phyloP scores from a whole-genome alignment of 1,140 invertebrate species.

The Thaumatotibia leucotreta region DNA sequence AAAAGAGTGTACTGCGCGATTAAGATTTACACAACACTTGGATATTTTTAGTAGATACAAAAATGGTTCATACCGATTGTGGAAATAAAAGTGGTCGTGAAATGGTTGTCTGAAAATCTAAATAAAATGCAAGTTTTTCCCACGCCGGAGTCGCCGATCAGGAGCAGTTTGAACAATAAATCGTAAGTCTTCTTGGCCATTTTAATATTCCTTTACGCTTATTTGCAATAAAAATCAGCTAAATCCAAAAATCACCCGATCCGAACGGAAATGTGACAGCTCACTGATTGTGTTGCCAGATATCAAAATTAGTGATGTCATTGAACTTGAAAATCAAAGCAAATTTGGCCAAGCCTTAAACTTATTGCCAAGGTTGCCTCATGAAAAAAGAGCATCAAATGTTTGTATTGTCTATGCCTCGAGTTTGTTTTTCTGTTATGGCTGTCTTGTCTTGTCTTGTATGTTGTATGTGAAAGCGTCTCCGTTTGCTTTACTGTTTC shows the following conservation, averaged over 20 bases:
- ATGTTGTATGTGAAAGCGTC: not conserved
- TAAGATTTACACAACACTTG: not conserved
- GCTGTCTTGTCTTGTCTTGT: conserved; percentile 14
- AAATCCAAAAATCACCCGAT: conserved; percentile 37
- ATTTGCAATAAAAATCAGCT: conserved; percentile 20
- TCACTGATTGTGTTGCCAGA: conserved; percentile 12
- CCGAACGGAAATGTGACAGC: conserved; percentile 35
- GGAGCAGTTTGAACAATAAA: conserved; percentile 93
- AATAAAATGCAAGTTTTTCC: conserved; percentile 97
- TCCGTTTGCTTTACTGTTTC: conserved; percentile 5
- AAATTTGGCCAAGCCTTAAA: not conserved
- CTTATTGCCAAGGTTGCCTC: not conserved
- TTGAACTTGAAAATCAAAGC: conserved; percentile 5
- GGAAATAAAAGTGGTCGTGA: conserved; percentile 98
- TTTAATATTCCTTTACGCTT: conserved; percentile 36
- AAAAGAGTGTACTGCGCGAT: not conserved
- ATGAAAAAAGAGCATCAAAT: not conserved
- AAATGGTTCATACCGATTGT: conserved; percentile 92
- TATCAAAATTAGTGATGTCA: not conserved
- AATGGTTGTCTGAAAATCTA: conserved; percentile 96
- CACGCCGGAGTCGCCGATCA: conserved; percentile 95
- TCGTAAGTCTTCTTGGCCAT: conserved; percentile 96
- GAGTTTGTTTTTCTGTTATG: conserved; percentile 14
- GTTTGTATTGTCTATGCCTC: not conserved
- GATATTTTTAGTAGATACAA: conserved; percentile 31